Base-by-base conservation (phyloP, 1,140 invertebrate species). In the Zaprionus ornatus region DNA sequence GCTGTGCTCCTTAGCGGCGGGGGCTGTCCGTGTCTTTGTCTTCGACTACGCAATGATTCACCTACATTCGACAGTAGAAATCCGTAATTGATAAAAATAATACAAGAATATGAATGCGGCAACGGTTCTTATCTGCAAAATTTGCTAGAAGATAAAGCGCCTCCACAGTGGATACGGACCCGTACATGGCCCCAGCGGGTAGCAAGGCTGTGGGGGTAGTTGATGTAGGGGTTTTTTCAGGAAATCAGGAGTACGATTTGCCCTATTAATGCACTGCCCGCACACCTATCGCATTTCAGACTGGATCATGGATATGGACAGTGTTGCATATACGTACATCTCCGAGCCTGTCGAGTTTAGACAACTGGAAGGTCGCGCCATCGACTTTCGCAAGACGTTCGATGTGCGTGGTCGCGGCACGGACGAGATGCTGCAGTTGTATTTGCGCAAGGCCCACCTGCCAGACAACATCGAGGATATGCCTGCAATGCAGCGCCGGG, bases 301-400 rank as follows among this genome's bases (percentile, higher is more conserved):
- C 35, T 13, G 15, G 64, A 60, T 17, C 57, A 83, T 83, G 83
- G 70, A 88, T 75, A 48, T 40, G 60, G 69, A 77, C 59, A 80
- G 74, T 56, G 63, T 69, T 32, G 69, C 77, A 40, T 84, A 82
- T 27, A 77, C 81, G 27, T 90, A 88, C 59, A 91, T 91, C 61
- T 87, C 90, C 45, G 78, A 84, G 61, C 90, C 90, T n/a, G 84
- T 82, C 64, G 86, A 91, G 74, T 91, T 91, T 63, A 77, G 87
- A 12, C 79, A 91, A 29, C 71, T 87, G 74, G 70, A 90, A 65
- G 90, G 90, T 25, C 63, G 25, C 19, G 55, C 78, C 54, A 73
- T 91, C 13, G 90, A 91, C 52, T 91, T 91, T 54, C 82, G 83
- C 56, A 91, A 91, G 54, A 91, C 90, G 17, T 91, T 91, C 50